Percentiles rank a stretch among this genome's conserved stretches.
Conservation (phyloP, 2,888 invertebrate genomes). For the Aethes cnicana region DNA sequence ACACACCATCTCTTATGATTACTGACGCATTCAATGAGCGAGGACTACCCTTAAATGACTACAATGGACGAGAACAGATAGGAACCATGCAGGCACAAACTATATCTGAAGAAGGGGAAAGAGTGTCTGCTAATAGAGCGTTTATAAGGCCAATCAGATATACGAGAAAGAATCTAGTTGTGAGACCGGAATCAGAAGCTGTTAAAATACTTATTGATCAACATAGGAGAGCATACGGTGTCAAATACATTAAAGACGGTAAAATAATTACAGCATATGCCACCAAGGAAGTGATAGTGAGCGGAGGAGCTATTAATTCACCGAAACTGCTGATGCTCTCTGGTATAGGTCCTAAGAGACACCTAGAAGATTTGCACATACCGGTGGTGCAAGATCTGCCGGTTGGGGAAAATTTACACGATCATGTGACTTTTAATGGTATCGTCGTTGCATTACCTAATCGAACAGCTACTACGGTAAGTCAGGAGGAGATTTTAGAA, state of each 20-base stretch:
- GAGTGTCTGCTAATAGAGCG: constrained; percentile 84
- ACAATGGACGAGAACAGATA: constrained; percentile 76
- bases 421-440: constrained; percentile 67
- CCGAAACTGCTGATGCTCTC: constrained; percentile 66
- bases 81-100: constrained; percentile 83
- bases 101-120: constrained; percentile 76
- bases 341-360: constrained; percentile 60
- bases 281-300: constrained; percentile 61
- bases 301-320: constrained; percentile 57
- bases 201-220: constrained; percentile 79
- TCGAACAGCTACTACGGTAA: constrained; percentile 67
- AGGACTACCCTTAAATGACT: constrained; percentile 81
- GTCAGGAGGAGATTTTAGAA: constrained; percentile 55
- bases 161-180: constrained; percentile 71
- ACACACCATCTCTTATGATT: constrained; percentile 77
- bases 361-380: constrained; percentile 50
- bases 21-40: constrained; percentile 81
- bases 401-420: constrained; percentile 67
- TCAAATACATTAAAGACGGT: constrained; percentile 48
- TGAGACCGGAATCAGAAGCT: constrained; percentile 78
- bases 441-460: constrained; percentile 78
- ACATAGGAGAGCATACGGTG: constrained; percentile 56
- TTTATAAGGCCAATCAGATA: constrained; percentile 85
- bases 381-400: constrained; percentile 52
- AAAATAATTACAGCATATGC: constrained; percentile 47